A percentile compares a stretch with the other conserved stretches of the same genome.
These are phyloP conservation scores for Craseonycteris thonglongyai DNA, from an alignment of 2,113 vertebrate species.

Conservation along the genomic window DNA sequence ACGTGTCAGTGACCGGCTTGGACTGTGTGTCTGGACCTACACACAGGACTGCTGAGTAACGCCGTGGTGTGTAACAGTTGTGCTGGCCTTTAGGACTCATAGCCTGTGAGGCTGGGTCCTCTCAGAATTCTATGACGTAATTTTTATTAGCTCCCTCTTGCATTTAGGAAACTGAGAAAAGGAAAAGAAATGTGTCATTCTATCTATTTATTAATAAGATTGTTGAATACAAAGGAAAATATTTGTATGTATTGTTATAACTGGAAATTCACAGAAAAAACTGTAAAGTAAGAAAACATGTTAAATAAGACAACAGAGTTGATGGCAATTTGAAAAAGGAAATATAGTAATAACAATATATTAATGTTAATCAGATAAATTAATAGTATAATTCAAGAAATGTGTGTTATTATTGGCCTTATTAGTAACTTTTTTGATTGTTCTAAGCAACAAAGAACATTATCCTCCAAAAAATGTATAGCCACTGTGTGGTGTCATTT, in stretches of 20 bases:
- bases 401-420: background rate
- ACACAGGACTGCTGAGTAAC: no score
- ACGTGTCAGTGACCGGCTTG: background rate
- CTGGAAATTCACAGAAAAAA: conserved; percentile 11
- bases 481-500: conserved; percentile 9
- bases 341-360: background rate
- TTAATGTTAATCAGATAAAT: background rate
- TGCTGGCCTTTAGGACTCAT: background rate
- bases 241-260: background rate
- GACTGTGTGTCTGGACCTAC: background rate
- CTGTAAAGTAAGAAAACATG: background rate
- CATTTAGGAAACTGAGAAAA: background rate
- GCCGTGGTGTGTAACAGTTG: rapidly evolving
- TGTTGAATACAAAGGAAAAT: background rate
- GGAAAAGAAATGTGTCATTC: background rate
- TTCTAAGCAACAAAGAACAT: background rate
- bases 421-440: conserved; percentile 5
- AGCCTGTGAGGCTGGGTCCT: background rate
- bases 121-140: background rate
- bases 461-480: background rate
- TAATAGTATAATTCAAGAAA: background rate
- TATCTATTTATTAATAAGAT: background rate
- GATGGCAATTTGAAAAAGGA: background rate
- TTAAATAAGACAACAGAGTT: background rate
- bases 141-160: background rate